Evolutionary conservation across 2,888 invertebrate genomes (phyloP).

Genomic region (Pammene fasciana): DNA sequence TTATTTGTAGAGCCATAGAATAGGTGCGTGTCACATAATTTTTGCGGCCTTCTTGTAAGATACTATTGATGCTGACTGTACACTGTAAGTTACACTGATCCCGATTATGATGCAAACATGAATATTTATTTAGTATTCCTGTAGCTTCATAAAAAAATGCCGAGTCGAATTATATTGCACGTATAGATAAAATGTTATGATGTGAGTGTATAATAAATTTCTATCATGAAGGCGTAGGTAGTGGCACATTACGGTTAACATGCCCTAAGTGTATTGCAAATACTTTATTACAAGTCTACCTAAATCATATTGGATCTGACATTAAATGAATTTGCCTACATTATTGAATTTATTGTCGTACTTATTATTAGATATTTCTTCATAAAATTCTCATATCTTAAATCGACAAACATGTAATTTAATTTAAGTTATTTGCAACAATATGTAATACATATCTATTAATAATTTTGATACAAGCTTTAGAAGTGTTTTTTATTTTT

Average conservation of each 20-base stretch:
- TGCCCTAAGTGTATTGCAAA: background rate
- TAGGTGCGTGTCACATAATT: too few species aligned
- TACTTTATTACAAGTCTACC: background rate
- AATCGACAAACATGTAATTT: background rate
- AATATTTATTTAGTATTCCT: background rate
- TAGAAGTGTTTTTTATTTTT: too few species aligned
- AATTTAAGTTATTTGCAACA: too few species aligned
- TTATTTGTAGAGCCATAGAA: too few species aligned
- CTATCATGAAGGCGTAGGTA: background rate
- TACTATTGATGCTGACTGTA: too few species aligned
- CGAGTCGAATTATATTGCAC: background rate
- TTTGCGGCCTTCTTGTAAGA: too few species aligned
- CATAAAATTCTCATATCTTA: background rate
- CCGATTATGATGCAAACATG: background rate
- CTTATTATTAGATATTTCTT: background rate
- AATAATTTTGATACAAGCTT: too few species aligned
- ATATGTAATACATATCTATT: too few species aligned
- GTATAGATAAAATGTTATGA: constrained; percentile 15
- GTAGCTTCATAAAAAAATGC: background rate
- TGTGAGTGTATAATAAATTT: constrained; percentile 11
- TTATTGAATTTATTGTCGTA: background rate
- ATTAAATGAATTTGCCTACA: background rate
- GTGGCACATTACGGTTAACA: background rate
- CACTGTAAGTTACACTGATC: too few species aligned
- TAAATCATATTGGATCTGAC: constrained; percentile 10